Conservation (phyloP, 2,113 vertebrate genomes). For the Aphyosemion australe region DNA sequence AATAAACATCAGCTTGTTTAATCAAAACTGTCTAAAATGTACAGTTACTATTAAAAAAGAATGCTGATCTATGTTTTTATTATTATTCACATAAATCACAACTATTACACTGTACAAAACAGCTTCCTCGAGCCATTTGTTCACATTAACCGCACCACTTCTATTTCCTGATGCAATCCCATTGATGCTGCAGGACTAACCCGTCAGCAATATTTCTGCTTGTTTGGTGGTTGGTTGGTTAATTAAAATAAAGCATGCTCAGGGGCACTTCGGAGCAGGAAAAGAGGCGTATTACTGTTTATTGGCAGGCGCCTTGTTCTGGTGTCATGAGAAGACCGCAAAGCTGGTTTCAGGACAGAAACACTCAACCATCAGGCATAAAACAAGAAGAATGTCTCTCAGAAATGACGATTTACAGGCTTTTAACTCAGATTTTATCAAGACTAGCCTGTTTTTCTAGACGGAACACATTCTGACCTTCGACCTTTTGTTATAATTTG, state of each 20-base stretch:
- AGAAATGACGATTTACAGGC: not conserved
- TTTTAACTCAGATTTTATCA: not conserved
- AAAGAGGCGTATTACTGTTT: slow-evolving; percentile 13
- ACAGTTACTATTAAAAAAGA: not conserved
- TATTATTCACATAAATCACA: slow-evolving; percentile 26
- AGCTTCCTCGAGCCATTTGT: slow-evolving; percentile 34
- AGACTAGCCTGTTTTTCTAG: not conserved
- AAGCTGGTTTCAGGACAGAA: not conserved
- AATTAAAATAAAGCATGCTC: slow-evolving; percentile 22
- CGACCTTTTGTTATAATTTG: no score
- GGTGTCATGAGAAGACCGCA: not conserved
- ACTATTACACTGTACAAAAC: slow-evolving; percentile 27
- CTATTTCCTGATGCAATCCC: slow-evolving; percentile 26
- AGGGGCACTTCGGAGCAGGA: not conserved
- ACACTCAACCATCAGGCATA: not conserved
- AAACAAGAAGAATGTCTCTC: not conserved
- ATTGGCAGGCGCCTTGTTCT: slow-evolving; percentile 20
- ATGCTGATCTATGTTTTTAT: slow-evolving; percentile 13
- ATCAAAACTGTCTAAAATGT: not conserved
- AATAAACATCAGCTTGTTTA: no score
- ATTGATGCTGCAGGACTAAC: slow-evolving; percentile 23
- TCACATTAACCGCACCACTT: slow-evolving; percentile 11
- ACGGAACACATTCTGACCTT: no score
- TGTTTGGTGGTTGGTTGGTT: slow-evolving; percentile 20
- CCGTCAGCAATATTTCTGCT: slow-evolving; percentile 37